These are phyloP conservation scores for Diaperis boleti DNA, from an alignment of 2,888 invertebrate genomes.

Conservation along the genomic window DNA sequence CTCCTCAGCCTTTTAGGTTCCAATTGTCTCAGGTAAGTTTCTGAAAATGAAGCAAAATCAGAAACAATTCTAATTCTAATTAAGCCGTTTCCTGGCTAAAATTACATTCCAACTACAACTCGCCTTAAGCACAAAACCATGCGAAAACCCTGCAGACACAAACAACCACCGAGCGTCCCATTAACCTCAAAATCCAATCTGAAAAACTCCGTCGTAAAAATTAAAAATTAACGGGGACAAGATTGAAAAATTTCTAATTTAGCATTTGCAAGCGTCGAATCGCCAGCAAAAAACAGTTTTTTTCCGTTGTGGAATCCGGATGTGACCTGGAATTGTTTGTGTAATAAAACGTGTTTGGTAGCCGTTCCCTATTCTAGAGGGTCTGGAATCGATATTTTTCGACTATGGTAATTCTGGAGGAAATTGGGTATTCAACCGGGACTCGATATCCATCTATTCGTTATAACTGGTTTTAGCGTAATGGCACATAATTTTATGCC, in stretches of 20 bases:
- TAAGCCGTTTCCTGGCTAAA: too few species aligned
- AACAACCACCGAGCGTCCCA: background rate
- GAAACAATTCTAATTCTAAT: too few species aligned
- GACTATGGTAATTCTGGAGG: slow-evolving; percentile 1
- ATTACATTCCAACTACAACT: too few species aligned
- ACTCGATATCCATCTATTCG: slow-evolving; percentile 5
- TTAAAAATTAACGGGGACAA: slow-evolving; percentile 46
- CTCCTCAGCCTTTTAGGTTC: too few species aligned
- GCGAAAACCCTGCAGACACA: background rate
- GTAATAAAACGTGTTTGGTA: slow-evolving; percentile 17
- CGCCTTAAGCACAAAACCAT: background rate
- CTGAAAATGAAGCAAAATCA: too few species aligned
- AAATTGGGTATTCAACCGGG: slow-evolving; percentile 12
- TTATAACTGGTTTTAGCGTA: background rate
- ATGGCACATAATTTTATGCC: too few species aligned
- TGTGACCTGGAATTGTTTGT: slow-evolving; percentile 19
- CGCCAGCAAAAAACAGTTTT: slow-evolving; percentile 26
- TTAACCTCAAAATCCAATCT: slow-evolving; percentile 22
- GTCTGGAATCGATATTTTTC: background rate
- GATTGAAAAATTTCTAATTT: slow-evolving; percentile 49
- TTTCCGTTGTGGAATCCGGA: slow-evolving; percentile 1
- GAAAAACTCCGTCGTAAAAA: slow-evolving; percentile 43
- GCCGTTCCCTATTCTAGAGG: background rate
- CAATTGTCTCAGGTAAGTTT: too few species aligned
- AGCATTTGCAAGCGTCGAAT: slow-evolving; percentile 38